Evolutionary conservation across 2,113 vertebrate genomes (phyloP), one percentile per base, ranked within the genome.

Genomic region (Xiphophorus hellerii): DNA sequence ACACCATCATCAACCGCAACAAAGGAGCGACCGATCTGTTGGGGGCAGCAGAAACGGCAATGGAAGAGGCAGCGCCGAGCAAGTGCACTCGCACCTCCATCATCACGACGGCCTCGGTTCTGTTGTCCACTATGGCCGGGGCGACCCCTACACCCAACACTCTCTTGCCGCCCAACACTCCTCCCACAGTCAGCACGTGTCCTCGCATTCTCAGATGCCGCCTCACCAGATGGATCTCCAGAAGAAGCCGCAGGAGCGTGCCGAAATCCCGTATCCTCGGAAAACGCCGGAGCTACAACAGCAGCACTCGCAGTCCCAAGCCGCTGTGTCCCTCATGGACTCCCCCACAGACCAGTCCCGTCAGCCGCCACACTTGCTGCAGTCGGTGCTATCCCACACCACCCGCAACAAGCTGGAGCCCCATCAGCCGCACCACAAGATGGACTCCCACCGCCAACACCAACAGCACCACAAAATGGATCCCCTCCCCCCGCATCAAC

Each of bases 351-450:
- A 96, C 12, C 81, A 96, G 31, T 93, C 96, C 76, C 89, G 94
- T 80, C 94, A 96, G 62, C 92, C 95, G 0, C 86, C 94, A 2
- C 95, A 97, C 78, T 92, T 97, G 60, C 93, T 98, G 4, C 97
- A 97, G 71, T 97, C 97, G 0, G 97, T 97, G 73, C 94, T 97
- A 37, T 97, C 96, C n/a, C 97, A 97, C 33, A 95, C 97, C 5
- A 95, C 96, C 1, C 88, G 94, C 2, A 93, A 95, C 17, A 96
- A 96, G 0, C 89, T 95, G 69, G 95, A 96, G 22, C 76, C 92
- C 8, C 92, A 93, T 80, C 82, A 80, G 6, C 87, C 88, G 51
- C 90, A 91, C 69, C 90, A 89, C 77, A 90, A 90, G 74, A 86
- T 90, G 83, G 89, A 90, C 35, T 72, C 89, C 84, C 88, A 87